These are phyloP conservation scores for Gastrophryne carolinensis DNA, from an alignment of 2,797 vertebrate genomes.

Conservation along the genomic window DNA sequence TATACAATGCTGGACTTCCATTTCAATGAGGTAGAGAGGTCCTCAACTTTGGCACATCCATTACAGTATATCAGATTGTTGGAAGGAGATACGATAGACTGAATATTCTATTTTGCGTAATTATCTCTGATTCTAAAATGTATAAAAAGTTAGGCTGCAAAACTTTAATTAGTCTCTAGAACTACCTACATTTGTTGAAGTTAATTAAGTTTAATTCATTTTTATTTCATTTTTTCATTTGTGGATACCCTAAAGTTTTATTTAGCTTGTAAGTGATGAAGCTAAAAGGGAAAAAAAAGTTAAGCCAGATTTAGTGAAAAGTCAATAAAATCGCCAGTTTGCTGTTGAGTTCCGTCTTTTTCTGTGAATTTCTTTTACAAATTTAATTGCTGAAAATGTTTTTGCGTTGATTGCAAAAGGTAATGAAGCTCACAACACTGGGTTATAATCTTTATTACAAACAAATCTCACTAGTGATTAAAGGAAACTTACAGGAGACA, in stretches of 20 bases:
- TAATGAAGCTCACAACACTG: slow-evolving; percentile 24
- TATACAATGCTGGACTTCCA: too few species aligned
- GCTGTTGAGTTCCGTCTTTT: background rate
- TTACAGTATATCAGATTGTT: too few species aligned
- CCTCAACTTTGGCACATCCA: too few species aligned
- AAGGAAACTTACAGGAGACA: background rate
- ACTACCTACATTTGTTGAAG: background rate
- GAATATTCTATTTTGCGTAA: too few species aligned
- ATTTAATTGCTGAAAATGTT: slow-evolving; percentile 15
- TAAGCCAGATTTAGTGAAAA: slow-evolving; percentile 14
- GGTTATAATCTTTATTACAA: background rate
- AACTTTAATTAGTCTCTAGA: background rate
- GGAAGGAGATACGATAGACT: too few species aligned
- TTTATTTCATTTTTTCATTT: slow-evolving; percentile 7
- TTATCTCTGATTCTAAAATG: too few species aligned
- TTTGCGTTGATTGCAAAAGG: slow-evolving; percentile 10
- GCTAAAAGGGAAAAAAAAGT: background rate
- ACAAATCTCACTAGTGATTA: background rate
- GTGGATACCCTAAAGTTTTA: background rate
- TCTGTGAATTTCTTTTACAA: background rate
- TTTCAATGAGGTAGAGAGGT: too few species aligned
- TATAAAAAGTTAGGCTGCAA: background rate
- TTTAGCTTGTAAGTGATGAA: slow-evolving; percentile 27
- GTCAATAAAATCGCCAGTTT: slow-evolving; percentile 28
- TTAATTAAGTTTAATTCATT: slow-evolving; percentile 18